Conservation (phyloP, 2,797 vertebrate genomes). For the Urophycis tenuis region DNA sequence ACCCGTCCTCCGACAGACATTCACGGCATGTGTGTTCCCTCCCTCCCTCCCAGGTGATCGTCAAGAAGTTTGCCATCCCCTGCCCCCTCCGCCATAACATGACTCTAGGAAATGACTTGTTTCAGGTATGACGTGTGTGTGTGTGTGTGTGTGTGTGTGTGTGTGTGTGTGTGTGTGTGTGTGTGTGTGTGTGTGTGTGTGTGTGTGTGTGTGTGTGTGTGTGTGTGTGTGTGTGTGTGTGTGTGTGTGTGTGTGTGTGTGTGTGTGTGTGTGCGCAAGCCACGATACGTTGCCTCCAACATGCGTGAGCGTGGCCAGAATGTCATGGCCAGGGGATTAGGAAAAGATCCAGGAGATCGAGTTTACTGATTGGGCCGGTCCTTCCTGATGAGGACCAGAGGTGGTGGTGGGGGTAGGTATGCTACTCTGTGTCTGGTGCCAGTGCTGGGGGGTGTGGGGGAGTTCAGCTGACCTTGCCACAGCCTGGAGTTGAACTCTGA, state of each 20-base stretch:
- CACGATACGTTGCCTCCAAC: neutral
- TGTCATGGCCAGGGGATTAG: constrained; percentile 36
- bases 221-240: too few species aligned
- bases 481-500: constrained; percentile 63
- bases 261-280: neutral
- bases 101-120: constrained; percentile 29
- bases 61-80: constrained; percentile 91
- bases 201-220: too few species aligned
- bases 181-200: too few species aligned
- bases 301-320: constrained; percentile 19
- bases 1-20: constrained; percentile 13
- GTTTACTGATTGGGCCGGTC: constrained; percentile 42
- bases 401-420: constrained; percentile 27
- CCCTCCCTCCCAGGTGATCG: constrained; percentile 68
- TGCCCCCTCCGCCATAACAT: constrained; percentile 80
- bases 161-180: too few species aligned
- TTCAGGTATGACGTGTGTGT: constrained; percentile 50
- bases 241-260: too few species aligned
- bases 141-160: too few species aligned
- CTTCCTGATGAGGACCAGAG: constrained; percentile 56
- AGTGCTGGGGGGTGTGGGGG: constrained; percentile 21
- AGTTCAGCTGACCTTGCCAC: constrained; percentile 53
- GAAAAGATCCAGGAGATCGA: constrained; percentile 34
- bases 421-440: constrained; percentile 34
- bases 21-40: neutral